Percentiles rank a stretch among this genome's conserved stretches.
Conservation (phyloP, 2,797 vertebrate genomes). For the Pampus argenteus region DNA sequence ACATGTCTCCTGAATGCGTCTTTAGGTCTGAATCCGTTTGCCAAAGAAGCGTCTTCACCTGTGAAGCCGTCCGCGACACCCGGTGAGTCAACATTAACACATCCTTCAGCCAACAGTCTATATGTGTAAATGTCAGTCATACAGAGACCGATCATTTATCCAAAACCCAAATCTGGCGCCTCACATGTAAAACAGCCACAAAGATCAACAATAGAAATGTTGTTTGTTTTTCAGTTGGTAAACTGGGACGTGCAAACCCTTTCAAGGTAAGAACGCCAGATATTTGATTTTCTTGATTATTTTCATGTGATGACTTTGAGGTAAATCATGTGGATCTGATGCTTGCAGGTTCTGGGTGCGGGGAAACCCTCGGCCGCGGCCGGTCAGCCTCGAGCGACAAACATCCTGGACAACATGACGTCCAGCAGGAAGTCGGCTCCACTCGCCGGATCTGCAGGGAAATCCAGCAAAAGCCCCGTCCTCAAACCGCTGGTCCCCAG, state of each 20-base stretch:
- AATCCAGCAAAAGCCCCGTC: conserved; percentile 81
- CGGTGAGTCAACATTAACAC: conserved; percentile 77
- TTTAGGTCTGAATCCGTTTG: conserved; percentile 85
- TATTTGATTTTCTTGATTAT: neutral
- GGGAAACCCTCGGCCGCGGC: conserved; percentile 79
- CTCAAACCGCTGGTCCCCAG: conserved; percentile 92
- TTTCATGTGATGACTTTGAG: neutral
- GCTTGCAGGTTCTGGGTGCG: conserved; percentile 82
- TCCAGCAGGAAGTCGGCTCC: conserved; percentile 82
- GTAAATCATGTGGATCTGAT: neutral
- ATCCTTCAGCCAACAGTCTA: neutral
- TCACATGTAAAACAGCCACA: too few relatives aligned
- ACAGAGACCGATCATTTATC: too few relatives aligned
- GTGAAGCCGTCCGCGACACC: conserved; percentile 77
- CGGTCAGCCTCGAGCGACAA: conserved; percentile 78
- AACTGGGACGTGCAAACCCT: conserved; percentile 90
- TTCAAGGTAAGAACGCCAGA: conserved; percentile 89
- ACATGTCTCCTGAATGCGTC: neutral
- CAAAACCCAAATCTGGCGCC: too few relatives aligned
- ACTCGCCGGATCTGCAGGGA: conserved; percentile 68
- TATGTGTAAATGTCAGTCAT: too few relatives aligned
- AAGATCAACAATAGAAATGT: too few relatives aligned
- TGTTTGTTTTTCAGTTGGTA: conserved; percentile 70
- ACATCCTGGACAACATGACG: conserved; percentile 92
- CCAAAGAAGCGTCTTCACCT: conserved; percentile 78